Conservation (phyloP, 1,140 invertebrate species). For the Drosophila varians region DNA sequence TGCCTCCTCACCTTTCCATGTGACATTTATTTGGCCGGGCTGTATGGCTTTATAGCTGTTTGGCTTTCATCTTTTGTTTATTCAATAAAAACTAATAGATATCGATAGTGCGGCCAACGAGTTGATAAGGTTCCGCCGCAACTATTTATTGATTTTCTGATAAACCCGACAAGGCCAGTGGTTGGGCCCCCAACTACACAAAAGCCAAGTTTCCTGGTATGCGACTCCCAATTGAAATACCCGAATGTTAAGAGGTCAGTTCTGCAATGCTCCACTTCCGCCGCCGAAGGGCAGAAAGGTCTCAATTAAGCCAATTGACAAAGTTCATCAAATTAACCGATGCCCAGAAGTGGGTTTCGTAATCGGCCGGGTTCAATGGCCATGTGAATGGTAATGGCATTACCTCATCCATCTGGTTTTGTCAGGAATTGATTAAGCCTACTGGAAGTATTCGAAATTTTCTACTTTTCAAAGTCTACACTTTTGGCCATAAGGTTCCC, state of each 20-base stretch:
- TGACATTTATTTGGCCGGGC: slow-evolving; percentile 60
- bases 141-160: slow-evolving; percentile 52
- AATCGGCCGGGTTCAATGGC: slow-evolving; percentile 59
- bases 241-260: slow-evolving; percentile 60
- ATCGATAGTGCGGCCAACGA: slow-evolving; percentile 37
- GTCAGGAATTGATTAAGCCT: neutral
- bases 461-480: slow-evolving; percentile 1
- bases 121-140: slow-evolving; percentile 55
- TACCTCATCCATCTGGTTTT: slow-evolving; percentile 20
- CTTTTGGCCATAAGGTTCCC: slow-evolving; percentile 20
- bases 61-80: slow-evolving; percentile 42
- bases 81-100: slow-evolving; percentile 62
- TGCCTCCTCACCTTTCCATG: slow-evolving; percentile 24
- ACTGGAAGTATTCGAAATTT: neutral
- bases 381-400: slow-evolving; percentile 40
- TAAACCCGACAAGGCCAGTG: slow-evolving; percentile 62
- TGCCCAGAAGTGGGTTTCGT: slow-evolving; percentile 38
- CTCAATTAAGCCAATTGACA: slow-evolving; percentile 73
- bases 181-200: no score
- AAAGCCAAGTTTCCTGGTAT: neutral
- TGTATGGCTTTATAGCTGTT: neutral
- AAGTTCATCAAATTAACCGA: slow-evolving; percentile 43
- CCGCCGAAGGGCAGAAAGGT: slow-evolving; percentile 43
- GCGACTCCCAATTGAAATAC: slow-evolving; percentile 29
- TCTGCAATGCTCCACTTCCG: slow-evolving; percentile 66